These are phyloP conservation scores for Tetrax tetrax DNA, from an alignment of 2,113 vertebrate species.

Conservation along the genomic window DNA sequence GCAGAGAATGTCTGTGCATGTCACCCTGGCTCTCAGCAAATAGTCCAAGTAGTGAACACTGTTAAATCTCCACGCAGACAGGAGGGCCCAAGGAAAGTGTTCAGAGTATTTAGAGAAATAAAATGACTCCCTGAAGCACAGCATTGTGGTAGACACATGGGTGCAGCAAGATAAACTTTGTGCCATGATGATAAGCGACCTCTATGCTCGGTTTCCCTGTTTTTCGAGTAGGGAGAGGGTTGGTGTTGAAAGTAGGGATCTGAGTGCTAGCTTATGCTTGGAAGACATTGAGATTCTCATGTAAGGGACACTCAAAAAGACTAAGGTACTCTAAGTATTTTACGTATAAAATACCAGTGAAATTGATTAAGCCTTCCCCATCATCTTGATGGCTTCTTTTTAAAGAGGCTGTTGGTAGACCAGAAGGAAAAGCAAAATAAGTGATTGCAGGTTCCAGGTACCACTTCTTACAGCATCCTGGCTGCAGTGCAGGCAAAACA, in stretches of 20 bases:
- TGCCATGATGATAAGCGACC: not conserved
- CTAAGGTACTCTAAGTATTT: not conserved
- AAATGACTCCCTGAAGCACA: not conserved
- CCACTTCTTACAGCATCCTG: not conserved
- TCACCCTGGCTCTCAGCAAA: not conserved
- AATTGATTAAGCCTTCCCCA: not conserved
- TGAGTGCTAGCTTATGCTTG: not conserved
- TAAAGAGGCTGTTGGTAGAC: not conserved
- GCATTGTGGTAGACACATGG: not conserved
- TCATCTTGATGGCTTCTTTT: not conserved
- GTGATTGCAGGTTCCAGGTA: not conserved
- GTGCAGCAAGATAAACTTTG: not conserved
- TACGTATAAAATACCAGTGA: not conserved
- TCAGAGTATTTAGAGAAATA: not conserved
- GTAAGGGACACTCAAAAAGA: not conserved
- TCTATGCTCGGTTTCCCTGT: not conserved
- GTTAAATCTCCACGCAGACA: not conserved
- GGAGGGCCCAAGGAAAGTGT: not conserved
- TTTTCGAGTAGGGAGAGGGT: not conserved
- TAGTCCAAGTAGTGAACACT: not conserved
- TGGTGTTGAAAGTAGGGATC: not conserved
- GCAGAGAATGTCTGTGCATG: not conserved
- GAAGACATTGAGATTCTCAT: not conserved
- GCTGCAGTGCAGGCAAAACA: not conserved
- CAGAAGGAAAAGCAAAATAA: not conserved